Conservation (phyloP, 2,113 vertebrate species). For the Litocranius walleri region DNA sequence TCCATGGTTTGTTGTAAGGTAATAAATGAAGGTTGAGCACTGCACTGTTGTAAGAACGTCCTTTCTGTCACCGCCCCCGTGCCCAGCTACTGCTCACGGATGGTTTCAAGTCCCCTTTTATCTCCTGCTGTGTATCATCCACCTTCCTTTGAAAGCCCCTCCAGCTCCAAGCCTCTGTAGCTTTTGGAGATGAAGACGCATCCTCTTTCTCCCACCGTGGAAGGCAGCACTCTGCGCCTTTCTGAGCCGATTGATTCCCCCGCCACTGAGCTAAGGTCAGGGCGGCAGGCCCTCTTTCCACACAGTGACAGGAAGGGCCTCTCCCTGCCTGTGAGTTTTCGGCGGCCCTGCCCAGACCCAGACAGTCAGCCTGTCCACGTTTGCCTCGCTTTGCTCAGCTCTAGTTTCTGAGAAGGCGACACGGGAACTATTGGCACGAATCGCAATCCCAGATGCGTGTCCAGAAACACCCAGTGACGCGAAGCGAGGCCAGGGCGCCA, state of each 20-base stretch:
- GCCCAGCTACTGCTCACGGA: not conserved
- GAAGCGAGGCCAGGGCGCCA: too few species aligned
- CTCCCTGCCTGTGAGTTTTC: not conserved
- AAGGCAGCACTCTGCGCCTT: not conserved
- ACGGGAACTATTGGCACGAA: not conserved
- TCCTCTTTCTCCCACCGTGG: not conserved
- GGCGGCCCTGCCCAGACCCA: not conserved
- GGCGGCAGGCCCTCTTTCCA: not conserved
- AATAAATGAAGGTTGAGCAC: not conserved
- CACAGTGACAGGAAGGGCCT: not conserved
- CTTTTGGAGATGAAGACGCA: not conserved
- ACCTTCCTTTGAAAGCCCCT: not conserved
- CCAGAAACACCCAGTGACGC: not conserved
- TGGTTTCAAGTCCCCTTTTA: not conserved
- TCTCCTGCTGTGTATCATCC: not conserved
- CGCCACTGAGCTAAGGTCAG: not conserved
- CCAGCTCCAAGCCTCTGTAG: not conserved
- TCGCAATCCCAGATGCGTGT: accelerated
- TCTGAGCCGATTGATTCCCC: accelerated
- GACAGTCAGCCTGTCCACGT: not conserved
- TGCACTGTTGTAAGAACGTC: accelerated
- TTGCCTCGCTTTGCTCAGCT: not conserved
- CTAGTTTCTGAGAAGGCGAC: not conserved
- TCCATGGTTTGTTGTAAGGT: not conserved
- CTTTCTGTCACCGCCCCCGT: not conserved